Conservation (phyloP, 2,797 vertebrate genomes). For the Gobio occitaniae region DNA sequence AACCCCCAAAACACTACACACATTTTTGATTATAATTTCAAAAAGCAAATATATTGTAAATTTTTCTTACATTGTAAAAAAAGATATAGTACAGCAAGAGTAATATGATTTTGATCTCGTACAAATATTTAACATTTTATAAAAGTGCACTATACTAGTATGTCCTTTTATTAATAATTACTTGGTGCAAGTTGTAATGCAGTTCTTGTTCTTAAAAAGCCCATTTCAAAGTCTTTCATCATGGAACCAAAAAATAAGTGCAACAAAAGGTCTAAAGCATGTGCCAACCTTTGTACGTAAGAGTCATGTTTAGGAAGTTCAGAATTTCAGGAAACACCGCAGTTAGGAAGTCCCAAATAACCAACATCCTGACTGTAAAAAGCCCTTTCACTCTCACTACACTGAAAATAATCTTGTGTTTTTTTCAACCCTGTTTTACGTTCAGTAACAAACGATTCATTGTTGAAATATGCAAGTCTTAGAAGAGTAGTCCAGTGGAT, state of each 20-base stretch:
- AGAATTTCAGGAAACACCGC: slow-evolving; percentile 59
- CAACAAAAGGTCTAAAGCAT: slow-evolving; percentile 19
- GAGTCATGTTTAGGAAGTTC: slow-evolving; percentile 41
- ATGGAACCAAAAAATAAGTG: slow-evolving; percentile 9
- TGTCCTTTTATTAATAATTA: slow-evolving; percentile 34
- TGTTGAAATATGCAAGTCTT: slow-evolving; percentile 29
- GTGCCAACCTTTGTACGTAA: slow-evolving; percentile 8
- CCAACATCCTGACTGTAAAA: slow-evolving; percentile 61
- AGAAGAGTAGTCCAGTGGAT: slow-evolving; percentile 20
- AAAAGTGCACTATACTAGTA: slow-evolving; percentile 20
- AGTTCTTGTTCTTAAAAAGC: slow-evolving; percentile 2
- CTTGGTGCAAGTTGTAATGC: slow-evolving; percentile 15
- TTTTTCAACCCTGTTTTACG: slow-evolving; percentile 13
- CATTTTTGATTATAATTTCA: slow-evolving; percentile 18
- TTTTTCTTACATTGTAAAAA: background rate
- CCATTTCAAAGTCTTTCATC: slow-evolving; percentile 25
- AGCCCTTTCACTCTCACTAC: slow-evolving; percentile 10
- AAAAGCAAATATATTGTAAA: slow-evolving; percentile 29
- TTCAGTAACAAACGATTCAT: slow-evolving; percentile 46
- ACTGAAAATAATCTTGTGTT: slow-evolving; percentile 1
- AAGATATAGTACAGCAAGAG: slow-evolving; percentile 20
- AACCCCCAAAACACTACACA: background rate
- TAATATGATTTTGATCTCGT: background rate
- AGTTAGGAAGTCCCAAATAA: slow-evolving; percentile 60
- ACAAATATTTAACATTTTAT: slow-evolving; percentile 12